These are phyloP conservation scores for Aurelia coerulea DNA, from an alignment of 30 jellyfish, hydroid and myxozoan genomes.

Conservation along the genomic window DNA sequence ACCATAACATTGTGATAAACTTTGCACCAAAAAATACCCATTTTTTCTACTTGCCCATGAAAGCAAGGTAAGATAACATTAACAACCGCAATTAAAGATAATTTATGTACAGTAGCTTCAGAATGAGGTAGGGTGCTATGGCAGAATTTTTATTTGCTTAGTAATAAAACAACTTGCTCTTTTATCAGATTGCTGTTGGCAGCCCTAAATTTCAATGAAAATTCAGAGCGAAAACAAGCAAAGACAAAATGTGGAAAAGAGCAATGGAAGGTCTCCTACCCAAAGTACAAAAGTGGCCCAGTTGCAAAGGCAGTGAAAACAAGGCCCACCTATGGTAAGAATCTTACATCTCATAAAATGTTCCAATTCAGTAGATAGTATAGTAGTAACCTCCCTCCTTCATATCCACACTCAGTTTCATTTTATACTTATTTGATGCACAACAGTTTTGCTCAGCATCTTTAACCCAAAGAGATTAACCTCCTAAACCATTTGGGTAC, in stretches of 20 bases:
- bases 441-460: too few relatives aligned
- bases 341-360: too few relatives aligned
- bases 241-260: slow-evolving; percentile 12
- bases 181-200: slow-evolving; percentile 22
- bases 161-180: background rate
- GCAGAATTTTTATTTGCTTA: background rate
- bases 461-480: too few relatives aligned
- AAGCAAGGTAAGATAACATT: slow-evolving; percentile 5
- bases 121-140: background rate
- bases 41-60: slow-evolving; percentile 26
- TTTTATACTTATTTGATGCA: too few relatives aligned
- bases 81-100: background rate
- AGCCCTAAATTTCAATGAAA: slow-evolving; percentile 14
- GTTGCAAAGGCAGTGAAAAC: slow-evolving; percentile 31
- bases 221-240: slow-evolving; percentile 9
- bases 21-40: slow-evolving; percentile 26
- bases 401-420: too few relatives aligned
- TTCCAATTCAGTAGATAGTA: too few relatives aligned
- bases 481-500: too few relatives aligned
- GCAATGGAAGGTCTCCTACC: slow-evolving; percentile 26
- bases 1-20: slow-evolving; percentile 18
- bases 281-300: slow-evolving; percentile 21
- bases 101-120: background rate
- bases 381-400: too few relatives aligned
- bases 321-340: slow-evolving; percentile 32